A percentile compares a stretch with the other conserved stretches of the same genome.
Conservation (phyloP, 2,797 vertebrate species). For the Rhinoraja longicauda region DNA sequence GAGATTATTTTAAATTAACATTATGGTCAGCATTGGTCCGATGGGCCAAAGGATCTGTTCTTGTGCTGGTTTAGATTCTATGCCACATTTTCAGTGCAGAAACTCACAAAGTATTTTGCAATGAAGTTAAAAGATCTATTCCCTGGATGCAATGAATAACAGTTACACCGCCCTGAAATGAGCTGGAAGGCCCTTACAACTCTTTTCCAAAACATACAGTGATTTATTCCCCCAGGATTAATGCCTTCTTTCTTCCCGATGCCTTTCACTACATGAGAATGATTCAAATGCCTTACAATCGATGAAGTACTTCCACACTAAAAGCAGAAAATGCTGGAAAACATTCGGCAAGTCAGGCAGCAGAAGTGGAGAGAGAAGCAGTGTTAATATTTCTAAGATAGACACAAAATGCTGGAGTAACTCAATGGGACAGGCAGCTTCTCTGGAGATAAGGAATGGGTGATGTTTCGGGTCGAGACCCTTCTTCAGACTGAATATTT, state of each 20-base stretch:
- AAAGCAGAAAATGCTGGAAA: not conserved
- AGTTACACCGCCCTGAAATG: not conserved
- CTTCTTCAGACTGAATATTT: no score
- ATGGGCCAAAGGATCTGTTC: no score
- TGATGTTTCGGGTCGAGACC: no score
- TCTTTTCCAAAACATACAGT: not conserved
- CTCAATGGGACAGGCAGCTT: no score
- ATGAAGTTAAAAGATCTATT: not conserved
- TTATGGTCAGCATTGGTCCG: no score
- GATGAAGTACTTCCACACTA: not conserved
- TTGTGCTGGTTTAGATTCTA: not conserved
- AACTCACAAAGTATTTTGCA: not conserved
- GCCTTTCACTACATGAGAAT: not conserved
- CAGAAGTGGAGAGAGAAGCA: no score
- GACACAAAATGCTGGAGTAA: no score
- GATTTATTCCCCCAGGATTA: not conserved
- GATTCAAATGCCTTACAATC: no score
- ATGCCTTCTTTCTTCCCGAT: not conserved
- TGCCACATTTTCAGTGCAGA: not conserved
- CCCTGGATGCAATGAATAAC: not conserved
- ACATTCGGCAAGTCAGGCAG: no score
- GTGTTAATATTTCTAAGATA: no score
- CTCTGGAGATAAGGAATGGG: no score
- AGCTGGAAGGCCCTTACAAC: not conserved
- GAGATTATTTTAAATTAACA: no score